These are phyloP conservation scores for Pachyuromys duprasi DNA, from an alignment of 2,797 vertebrate species.

Conservation along the genomic window DNA sequence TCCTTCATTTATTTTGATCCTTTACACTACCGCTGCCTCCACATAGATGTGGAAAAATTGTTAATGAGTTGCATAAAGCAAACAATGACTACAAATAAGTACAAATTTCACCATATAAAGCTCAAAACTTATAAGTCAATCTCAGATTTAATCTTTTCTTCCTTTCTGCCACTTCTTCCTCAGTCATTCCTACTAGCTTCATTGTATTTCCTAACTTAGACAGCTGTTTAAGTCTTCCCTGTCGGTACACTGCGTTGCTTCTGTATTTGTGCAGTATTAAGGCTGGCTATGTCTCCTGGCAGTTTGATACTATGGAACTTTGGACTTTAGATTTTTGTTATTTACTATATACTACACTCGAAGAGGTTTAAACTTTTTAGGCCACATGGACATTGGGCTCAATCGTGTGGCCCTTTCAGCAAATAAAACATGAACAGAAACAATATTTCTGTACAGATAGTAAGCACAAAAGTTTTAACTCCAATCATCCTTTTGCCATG, in stretches of 20 bases:
- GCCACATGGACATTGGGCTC: not conserved
- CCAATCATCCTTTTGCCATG: not conserved
- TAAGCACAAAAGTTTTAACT: not conserved
- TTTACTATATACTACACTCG: not conserved
- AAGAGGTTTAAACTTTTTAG: not conserved
- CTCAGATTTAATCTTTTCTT: not conserved
- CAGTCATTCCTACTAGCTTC: no score
- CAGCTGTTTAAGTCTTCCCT: not conserved
- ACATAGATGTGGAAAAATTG: not conserved
- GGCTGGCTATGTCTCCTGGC: not conserved
- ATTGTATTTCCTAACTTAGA: not conserved
- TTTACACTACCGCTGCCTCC: not conserved
- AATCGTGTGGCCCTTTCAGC: not conserved
- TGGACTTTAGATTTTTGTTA: not conserved
- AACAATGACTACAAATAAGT: slow-evolving; percentile 6
- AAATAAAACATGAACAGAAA: not conserved
- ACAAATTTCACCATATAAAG: not conserved
- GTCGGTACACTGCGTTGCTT: not conserved
- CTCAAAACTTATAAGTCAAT: not conserved
- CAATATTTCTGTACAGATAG: not conserved
- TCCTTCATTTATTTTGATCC: not conserved
- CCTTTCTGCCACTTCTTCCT: not conserved
- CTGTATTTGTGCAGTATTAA: not conserved
- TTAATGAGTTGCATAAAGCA: not conserved
- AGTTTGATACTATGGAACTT: not conserved